Conservation (phyloP, 2,113 vertebrate genomes). For the Mastomys natalensis region DNA sequence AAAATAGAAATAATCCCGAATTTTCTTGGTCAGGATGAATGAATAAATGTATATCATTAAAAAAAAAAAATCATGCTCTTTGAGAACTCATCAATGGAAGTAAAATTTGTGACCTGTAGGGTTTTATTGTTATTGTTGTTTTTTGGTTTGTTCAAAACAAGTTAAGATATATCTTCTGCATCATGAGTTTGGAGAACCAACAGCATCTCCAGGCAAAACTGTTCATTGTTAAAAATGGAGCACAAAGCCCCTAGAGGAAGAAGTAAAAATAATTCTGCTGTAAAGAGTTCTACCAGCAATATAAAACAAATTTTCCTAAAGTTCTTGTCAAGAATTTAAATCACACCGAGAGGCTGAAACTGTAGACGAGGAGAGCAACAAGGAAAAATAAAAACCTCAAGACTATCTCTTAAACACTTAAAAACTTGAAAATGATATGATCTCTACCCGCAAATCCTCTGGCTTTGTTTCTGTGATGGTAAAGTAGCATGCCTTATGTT, state of each 20-base stretch:
- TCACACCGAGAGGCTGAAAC: neutral
- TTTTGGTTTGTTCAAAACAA: neutral
- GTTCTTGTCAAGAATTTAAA: slow-evolving; percentile 61
- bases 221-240: slow-evolving; percentile 16
- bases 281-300: slow-evolving; percentile 67
- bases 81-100: neutral
- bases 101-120: neutral
- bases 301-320: slow-evolving; percentile 67
- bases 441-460: neutral
- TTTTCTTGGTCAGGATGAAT: neutral
- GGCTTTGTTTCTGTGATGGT: slow-evolving; percentile 9
- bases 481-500: neutral
- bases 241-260: slow-evolving; percentile 48
- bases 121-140: neutral
- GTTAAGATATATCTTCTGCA: neutral
- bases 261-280: slow-evolving; percentile 67
- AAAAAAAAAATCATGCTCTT: neutral
- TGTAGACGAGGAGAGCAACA: neutral
- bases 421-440: slow-evolving; percentile 50
- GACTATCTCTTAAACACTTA: slow-evolving; percentile 43
- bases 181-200: slow-evolving; percentile 3
- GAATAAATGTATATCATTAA: neutral
- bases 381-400: neutral
- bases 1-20: slow-evolving; percentile 7
- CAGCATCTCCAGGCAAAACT: neutral